phyloP scores from a whole-genome alignment of 2,797 vertebrate genomes.

The Lemur catta region DNA sequence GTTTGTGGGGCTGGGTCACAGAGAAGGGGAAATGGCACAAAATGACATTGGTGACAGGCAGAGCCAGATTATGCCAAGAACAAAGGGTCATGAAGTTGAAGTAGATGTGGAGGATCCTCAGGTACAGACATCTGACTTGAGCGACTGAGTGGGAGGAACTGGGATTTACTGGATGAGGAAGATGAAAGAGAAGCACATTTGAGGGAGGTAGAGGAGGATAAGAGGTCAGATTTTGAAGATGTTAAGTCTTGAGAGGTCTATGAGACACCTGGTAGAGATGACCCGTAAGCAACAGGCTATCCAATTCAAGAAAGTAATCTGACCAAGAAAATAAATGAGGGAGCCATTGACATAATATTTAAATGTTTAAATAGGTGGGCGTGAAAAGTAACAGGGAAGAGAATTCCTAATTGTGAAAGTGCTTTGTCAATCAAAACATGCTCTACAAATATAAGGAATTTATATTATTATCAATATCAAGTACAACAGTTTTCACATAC shows the following conservation, averaged over 20 bases:
- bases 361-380: neutral
- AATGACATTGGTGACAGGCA: neutral
- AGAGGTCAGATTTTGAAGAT: neutral
- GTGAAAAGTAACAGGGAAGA: constrained; percentile 4
- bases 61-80: neutral
- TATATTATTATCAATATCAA: neutral
- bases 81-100: neutral
- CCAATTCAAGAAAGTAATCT: neutral
- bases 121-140: neutral
- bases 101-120: neutral
- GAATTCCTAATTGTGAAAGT: neutral
- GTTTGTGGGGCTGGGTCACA: neutral
- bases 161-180: neutral
- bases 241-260: neutral
- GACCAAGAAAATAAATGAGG: neutral
- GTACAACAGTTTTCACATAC: neutral
- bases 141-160: neutral
- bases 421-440: neutral
- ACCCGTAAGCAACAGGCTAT: neutral
- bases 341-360: neutral
- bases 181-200: neutral
- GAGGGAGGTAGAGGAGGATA: neutral
- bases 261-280: neutral
- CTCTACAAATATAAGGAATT: neutral
- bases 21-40: neutral